phyloP scores from a whole-genome alignment of 2,113 vertebrate species.

The Myiozetetes cayanensis region DNA sequence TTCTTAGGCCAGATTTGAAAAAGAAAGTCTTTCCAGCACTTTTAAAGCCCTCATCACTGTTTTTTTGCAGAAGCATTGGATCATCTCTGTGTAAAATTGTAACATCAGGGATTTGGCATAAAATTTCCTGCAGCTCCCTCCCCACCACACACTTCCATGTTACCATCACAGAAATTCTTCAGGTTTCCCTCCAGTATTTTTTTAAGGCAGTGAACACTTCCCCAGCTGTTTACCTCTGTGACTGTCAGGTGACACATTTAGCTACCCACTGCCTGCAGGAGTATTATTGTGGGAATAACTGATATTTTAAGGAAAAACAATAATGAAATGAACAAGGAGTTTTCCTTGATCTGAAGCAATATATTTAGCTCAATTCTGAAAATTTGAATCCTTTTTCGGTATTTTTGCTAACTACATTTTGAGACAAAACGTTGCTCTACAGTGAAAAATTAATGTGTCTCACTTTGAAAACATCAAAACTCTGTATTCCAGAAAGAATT shows the following conservation, averaged over 20 bases:
- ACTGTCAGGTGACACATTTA: neutral
- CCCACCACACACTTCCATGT: neutral
- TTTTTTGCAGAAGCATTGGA: neutral
- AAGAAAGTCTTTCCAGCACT: neutral
- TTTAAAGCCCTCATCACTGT: neutral
- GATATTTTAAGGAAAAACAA: neutral
- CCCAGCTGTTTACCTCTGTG: neutral
- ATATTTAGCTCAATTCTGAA: neutral
- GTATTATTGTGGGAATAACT: neutral
- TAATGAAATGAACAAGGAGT: neutral
- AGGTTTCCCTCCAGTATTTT: neutral
- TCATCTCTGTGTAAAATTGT: neutral
- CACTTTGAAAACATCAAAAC: neutral
- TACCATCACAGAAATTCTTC: neutral
- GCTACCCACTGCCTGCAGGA: neutral
- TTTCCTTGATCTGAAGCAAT: neutral
- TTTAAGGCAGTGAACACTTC: neutral
- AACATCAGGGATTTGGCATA: neutral
- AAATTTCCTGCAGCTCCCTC: neutral
- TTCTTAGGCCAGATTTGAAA: neutral
- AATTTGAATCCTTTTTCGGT: neutral
- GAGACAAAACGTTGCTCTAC: neutral
- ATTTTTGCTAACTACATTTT: neutral
- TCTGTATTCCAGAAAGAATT: neutral
- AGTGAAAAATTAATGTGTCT: neutral